Evolutionary conservation across 2,888 invertebrate genomes (phyloP).

Genomic region (Diarsia brunnea): DNA sequence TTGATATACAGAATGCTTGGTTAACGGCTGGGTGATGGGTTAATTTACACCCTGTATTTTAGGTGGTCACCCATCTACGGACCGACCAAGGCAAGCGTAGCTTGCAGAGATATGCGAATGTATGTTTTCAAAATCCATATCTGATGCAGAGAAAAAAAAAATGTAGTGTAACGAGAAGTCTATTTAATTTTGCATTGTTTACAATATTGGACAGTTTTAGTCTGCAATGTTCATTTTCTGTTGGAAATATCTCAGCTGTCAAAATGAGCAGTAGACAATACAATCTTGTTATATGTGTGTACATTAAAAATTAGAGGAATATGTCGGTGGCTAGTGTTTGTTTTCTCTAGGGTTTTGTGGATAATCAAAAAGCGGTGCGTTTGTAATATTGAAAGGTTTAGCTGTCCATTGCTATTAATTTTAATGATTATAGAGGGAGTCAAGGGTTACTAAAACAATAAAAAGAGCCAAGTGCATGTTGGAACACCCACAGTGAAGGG

Average conservation of each 20-base stretch:
- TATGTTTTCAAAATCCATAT: no score
- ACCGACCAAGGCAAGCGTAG: no score
- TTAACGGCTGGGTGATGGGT: no score
- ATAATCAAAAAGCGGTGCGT: not conserved
- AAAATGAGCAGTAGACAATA: conserved; percentile 26
- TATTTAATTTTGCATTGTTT: conserved; percentile 23
- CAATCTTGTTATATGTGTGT: conserved; percentile 9
- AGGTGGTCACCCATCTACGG: no score
- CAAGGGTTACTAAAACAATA: not conserved
- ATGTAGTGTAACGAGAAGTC: not conserved
- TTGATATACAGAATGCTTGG: no score
- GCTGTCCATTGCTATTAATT: not conserved
- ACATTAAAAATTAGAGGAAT: conserved; percentile 6
- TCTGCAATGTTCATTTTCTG: conserved; percentile 10
- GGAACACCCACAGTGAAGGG: not conserved
- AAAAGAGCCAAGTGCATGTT: not conserved
- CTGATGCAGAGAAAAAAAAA: not conserved
- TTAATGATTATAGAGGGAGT: not conserved
- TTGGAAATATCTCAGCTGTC: conserved; percentile 38
- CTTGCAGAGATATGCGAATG: not conserved
- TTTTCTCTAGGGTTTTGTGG: conserved; percentile 11
- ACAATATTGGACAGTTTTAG: conserved; percentile 14
- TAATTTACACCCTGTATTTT: no score
- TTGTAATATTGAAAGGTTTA: not conserved
- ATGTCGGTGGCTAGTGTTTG: conserved; percentile 22